These are phyloP conservation scores for Patagioenas fasciata DNA, from an alignment of 2,113 vertebrate species.

Conservation along the genomic window DNA sequence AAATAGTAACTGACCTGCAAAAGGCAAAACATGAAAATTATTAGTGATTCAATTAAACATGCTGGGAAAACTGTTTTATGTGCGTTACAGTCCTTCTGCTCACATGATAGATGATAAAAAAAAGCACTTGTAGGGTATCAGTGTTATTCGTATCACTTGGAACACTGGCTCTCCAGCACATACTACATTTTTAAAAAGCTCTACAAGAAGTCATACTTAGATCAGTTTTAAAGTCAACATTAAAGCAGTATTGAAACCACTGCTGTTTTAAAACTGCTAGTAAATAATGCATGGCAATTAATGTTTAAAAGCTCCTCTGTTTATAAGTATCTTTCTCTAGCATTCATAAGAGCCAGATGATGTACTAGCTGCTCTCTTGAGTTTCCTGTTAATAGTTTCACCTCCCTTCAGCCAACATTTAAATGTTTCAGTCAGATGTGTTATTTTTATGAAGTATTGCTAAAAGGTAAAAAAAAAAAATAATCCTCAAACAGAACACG, in stretches of 20 bases:
- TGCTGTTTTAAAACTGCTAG: not conserved
- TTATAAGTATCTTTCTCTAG: not conserved
- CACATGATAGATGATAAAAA: not conserved
- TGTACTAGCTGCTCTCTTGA: not conserved
- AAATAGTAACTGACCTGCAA: slow-evolving; percentile 97
- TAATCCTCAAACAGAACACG: not conserved
- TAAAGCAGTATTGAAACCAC: not conserved
- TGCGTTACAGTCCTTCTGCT: not conserved
- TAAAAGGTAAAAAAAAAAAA: not conserved
- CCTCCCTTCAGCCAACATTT: not conserved
- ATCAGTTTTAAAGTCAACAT: not conserved
- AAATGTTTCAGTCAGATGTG: not conserved
- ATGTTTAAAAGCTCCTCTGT: not conserved
- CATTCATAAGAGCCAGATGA: not conserved
- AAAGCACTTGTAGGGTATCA: not conserved
- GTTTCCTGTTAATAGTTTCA: not conserved
- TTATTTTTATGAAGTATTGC: not conserved
- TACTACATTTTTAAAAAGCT: not conserved
- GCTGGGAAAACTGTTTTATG: not conserved
- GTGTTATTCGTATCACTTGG: not conserved
- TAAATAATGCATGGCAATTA: not conserved
- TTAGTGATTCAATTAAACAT: not conserved
- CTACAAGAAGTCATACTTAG: not conserved
- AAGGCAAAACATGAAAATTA: not conserved
- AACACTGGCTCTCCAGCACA: not conserved